These are phyloP conservation scores for Okapia johnstoni DNA, from an alignment of 2,113 vertebrate genomes.

Conservation along the genomic window DNA sequence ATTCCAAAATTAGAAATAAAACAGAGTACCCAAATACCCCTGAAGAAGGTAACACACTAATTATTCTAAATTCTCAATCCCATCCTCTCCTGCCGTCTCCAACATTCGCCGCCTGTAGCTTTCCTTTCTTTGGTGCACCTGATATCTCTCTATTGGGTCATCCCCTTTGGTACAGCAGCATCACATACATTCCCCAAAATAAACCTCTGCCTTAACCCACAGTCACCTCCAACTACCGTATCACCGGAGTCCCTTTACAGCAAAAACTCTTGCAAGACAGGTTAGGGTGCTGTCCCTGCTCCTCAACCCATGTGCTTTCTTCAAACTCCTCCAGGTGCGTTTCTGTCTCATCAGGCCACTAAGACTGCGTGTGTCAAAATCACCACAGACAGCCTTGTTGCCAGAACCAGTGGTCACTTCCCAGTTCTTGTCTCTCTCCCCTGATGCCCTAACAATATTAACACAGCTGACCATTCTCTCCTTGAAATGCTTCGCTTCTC, in stretches of 20 bases:
- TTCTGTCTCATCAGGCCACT: background rate
- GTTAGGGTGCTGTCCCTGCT: background rate
- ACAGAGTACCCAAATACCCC: background rate
- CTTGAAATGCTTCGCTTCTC: background rate
- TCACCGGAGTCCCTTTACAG: background rate
- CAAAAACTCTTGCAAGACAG: background rate
- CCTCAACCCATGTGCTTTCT: background rate
- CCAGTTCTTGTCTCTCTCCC: background rate
- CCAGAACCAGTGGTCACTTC: background rate
- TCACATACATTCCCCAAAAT: background rate
- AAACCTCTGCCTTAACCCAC: background rate
- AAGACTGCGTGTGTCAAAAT: background rate
- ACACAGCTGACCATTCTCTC: background rate
- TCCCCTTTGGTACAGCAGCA: background rate
- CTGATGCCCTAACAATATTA: background rate
- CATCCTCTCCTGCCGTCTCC: background rate
- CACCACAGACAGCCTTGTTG: background rate
- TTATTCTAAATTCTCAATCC: background rate
- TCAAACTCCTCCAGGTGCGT: background rate
- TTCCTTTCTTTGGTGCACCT: background rate
- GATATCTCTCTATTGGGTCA: background rate
- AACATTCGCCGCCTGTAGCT: background rate
- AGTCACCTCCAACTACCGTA: background rate
- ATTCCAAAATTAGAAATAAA: background rate
- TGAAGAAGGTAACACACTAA: background rate